Conservation (phyloP, 1,140 invertebrate genomes). For the Penaeus vannamei region DNA sequence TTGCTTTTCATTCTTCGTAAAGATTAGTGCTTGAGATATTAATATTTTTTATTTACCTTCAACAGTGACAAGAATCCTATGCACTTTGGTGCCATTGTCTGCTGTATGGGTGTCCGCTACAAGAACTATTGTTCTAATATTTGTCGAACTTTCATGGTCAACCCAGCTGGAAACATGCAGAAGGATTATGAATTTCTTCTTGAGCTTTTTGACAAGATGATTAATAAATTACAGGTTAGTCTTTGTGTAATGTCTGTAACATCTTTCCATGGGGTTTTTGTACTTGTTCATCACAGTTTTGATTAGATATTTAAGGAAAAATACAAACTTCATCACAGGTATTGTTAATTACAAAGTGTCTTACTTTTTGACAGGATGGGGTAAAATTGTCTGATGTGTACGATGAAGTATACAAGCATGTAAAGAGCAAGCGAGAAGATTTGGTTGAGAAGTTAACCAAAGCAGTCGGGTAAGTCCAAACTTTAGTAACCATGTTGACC, state of each 20-base stretch:
- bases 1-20: too few relatives aligned
- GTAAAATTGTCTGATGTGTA: slow-evolving; percentile 91
- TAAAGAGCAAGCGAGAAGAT: slow-evolving; percentile 90
- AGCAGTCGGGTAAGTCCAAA: slow-evolving; percentile 82
- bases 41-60: background rate
- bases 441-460: slow-evolving; percentile 94
- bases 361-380: slow-evolving; percentile 75
- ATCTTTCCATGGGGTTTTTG: background rate
- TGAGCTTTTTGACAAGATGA: slow-evolving; percentile 91
- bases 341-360: background rate
- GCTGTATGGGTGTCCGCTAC: slow-evolving; percentile 94
- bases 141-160: slow-evolving; percentile 96
- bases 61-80: slow-evolving; percentile 93
- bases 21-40: background rate
- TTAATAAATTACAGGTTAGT: slow-evolving; percentile 82
- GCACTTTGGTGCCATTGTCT: slow-evolving; percentile 97
- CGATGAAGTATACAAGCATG: slow-evolving; percentile 84
- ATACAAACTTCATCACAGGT: background rate
- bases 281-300: background rate
- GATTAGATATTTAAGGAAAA: background rate
- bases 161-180: slow-evolving; percentile 87
- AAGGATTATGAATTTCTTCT: slow-evolving; percentile 95
- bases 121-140: slow-evolving; percentile 99
- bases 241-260: background rate
- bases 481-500: too few relatives aligned